These are phyloP conservation scores for Cotesia typhae DNA, from an alignment of 1,140 invertebrate species.

Conservation along the genomic window DNA sequence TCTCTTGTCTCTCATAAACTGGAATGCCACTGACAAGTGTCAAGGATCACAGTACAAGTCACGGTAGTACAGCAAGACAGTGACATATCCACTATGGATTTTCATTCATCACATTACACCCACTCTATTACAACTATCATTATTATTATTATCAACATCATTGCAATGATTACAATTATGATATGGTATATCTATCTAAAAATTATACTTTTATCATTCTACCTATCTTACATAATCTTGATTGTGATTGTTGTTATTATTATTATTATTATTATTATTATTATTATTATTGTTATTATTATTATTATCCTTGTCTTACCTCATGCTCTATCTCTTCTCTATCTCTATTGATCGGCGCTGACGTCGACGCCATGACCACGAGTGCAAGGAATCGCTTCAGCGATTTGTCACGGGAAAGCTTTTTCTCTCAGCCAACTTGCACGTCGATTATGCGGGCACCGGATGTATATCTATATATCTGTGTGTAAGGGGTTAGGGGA, in stretches of 20 bases:
- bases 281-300: too few species aligned
- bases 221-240: too few species aligned
- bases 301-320: not conserved
- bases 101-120: constrained; percentile 11
- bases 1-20: not conserved
- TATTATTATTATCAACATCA: too few species aligned
- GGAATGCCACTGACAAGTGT: constrained; percentile 12
- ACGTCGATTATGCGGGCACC: constrained; percentile 11
- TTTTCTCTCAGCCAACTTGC: constrained; percentile 17
- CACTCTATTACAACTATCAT: not conserved
- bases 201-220: too few species aligned
- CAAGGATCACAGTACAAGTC: not conserved
- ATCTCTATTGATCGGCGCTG: constrained; percentile 4
- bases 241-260: too few species aligned
- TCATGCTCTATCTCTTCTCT: not conserved
- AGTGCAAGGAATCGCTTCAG: constrained; percentile 29
- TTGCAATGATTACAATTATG: too few species aligned
- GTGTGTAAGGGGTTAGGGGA: not conserved
- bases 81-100: not conserved
- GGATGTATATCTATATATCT: not conserved
- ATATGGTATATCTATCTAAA: too few species aligned
- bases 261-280: too few species aligned
- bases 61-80: not conserved
- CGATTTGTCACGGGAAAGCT: constrained; percentile 37
- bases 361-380: constrained; percentile 17